Base-by-base conservation (phyloP, 1,140 invertebrate genomes). In the Brachystomella parvula region DNA sequence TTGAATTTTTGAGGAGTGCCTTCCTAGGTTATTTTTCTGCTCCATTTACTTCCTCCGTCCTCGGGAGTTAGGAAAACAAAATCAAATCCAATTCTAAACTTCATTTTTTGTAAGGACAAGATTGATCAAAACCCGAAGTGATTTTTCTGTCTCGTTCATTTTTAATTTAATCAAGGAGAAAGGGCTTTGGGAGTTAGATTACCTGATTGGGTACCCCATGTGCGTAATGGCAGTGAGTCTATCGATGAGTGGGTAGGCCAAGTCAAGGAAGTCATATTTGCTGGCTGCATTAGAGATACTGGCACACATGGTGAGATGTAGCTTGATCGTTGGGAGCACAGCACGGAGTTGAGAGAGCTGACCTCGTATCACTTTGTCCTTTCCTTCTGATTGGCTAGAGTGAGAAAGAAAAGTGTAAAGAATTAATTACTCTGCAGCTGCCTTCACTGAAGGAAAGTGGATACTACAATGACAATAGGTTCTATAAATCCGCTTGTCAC, bases 191-290 rank as follows among this genome's bases (percentile, higher is more conserved):
- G 12, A 15, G 58, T 12, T 31, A 6, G 28, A 6, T 57, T 79
- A 85, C 78, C 84, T 82, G 33, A 84, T 78, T 0, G 85, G 83
- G 72, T 86, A 84, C n/a, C 83, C 83, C 3, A 87, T 76, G 73
- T 86, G 84, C 0, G 85, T 82, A 29, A 87, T 84, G 44, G 82
- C 80, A 28, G 80, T 77, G 26, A 87, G 75, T 53, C 86, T 77
- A 44, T 87, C 86, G 67, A 87, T 80, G 77, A 87, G 82, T 15
- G 82, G 81, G 67, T 86, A 85, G 17, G 82, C 85, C 57, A 87
- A 76, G 69, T 87, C 85, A 9, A 88, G 78, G 76, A 87, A 87
- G 74, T 88, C 85, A 75, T 86, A 86, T 73, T 87, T 87, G 63
- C 83, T 86, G 2, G 85, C 84, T 2, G 84, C 81, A 62, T 82